These are phyloP conservation scores for Elmis aenea DNA, from an alignment of 2,888 invertebrate species.

Conservation along the genomic window DNA sequence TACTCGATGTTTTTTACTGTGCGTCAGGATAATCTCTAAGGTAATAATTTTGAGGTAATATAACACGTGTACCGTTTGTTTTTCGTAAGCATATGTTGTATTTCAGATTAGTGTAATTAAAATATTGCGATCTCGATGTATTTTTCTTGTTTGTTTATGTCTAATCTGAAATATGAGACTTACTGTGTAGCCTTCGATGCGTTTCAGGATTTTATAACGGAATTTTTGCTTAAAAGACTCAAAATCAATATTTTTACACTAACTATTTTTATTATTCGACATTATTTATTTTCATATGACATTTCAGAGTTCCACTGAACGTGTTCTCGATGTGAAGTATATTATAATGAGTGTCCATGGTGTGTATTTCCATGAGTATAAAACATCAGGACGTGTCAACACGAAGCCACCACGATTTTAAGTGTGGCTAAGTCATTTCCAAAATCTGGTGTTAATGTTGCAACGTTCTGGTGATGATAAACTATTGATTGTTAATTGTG, in stretches of 20 bases:
- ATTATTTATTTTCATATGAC: constrained; percentile 37
- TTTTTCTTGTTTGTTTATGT: constrained; percentile 12
- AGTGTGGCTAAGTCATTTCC: too few relatives aligned
- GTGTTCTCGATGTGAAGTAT: constrained; percentile 49
- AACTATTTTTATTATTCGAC: constrained; percentile 34
- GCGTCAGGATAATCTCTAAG: constrained; percentile 53
- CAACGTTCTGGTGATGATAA: too few relatives aligned
- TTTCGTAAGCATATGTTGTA: too few relatives aligned
- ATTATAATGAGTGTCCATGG: constrained; percentile 37
- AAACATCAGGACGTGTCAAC: too few relatives aligned
- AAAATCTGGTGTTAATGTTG: too few relatives aligned
- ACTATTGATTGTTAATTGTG: constrained; percentile 43
- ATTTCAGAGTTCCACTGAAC: constrained; percentile 48
- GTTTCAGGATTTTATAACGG: constrained; percentile 28
- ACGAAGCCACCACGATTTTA: too few relatives aligned
- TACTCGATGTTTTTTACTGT: constrained; percentile 58
- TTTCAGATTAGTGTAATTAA: constrained; percentile 36
- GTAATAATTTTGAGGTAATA: constrained; percentile 40
- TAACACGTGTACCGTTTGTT: constrained; percentile 11
- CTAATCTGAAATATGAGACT: constrained; percentile 36
- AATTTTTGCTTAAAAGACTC: constrained; percentile 38
- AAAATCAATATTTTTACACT: constrained; percentile 40
- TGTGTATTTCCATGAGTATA: constrained; percentile 22
- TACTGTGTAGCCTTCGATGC: constrained; percentile 37
- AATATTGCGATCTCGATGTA: too few relatives aligned